Base-by-base conservation (phyloP, 1,140 invertebrate species). In the Colletes gigas region DNA sequence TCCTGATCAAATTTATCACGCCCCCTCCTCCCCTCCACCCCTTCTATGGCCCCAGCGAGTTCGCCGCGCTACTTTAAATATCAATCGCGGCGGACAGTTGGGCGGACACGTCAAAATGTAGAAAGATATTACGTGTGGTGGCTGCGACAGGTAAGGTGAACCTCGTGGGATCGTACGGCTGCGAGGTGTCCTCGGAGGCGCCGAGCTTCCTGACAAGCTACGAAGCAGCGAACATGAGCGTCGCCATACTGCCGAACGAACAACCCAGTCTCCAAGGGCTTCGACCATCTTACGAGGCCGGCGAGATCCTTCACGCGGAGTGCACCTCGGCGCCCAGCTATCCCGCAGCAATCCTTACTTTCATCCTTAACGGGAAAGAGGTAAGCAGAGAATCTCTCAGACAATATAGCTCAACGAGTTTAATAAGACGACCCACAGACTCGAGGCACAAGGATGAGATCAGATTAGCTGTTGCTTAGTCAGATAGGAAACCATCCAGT, bases 321-420 rank as follows among this genome's bases (percentile, higher is more conserved):
- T 98, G 97, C 92, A 96, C 95, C 52, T 96, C 97, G 14, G 95
- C 95, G 17, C 95, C 96, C 1, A 97, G 96, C 66, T 93, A 96
- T 74, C 97, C 97, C 8, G 94, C 96, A 3, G 94, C 96, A 19
- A 94, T 95, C 62, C 94, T 97, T 47, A 94, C 94, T 41, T 97
- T 97, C 93, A 94, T 95, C 86, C 94, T 97, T 86, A 98, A 97
- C 88, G 95, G 95, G 85, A 93, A 95, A 85, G 94, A 95, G 93
- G 97, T 97, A 94, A 96, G 86, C 67, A 17, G 54, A 65, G 17
- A 2, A 5, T 6, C 30, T 15, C 54, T 14, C 4, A 9, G 12
- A 55, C 9, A 55, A 55, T 55, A 55, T 55, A 12, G 44, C 44
- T 47, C 10, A 14, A 14, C 54, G 12, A 55, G 54, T 47, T 47